These are phyloP conservation scores for Liasis olivaceus DNA, from an alignment of 2,797 vertebrate genomes.

Conservation along the genomic window DNA sequence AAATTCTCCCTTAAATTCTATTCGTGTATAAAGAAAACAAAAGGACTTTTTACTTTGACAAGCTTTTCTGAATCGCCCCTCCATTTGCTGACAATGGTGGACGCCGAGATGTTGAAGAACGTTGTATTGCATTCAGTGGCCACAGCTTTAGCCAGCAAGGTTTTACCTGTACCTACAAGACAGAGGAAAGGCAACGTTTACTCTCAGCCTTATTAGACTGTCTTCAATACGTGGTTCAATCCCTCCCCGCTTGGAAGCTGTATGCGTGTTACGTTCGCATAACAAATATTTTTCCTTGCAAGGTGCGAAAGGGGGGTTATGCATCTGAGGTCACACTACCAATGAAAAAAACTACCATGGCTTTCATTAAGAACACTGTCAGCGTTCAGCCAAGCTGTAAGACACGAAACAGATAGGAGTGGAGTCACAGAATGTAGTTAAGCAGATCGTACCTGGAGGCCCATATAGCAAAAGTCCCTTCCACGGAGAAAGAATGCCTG, in stretches of 20 bases:
- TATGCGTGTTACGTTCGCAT: not conserved
- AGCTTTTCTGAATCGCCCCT: constrained; percentile 97
- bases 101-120: constrained; percentile 97
- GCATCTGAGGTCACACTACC: not conserved
- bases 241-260: not conserved
- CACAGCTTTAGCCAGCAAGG: constrained; percentile 94
- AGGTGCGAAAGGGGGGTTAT: not conserved
- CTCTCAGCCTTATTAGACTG: not conserved
- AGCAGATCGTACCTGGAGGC: constrained; percentile 82
- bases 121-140: constrained; percentile 95
- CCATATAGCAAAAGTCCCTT: constrained; percentile 93
- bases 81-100: constrained; percentile 98
- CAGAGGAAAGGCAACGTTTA: not conserved
- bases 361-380: not conserved
- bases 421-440: not conserved
- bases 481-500: constrained; percentile 94
- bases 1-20: not conserved
- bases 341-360: not conserved
- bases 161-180: constrained; percentile 92
- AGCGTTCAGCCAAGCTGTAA: not conserved
- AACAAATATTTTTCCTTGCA: not conserved
- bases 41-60: constrained; percentile 81
- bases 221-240: not conserved
- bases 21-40: rapidly evolving
- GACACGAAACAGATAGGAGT: not conserved